These are phyloP conservation scores for Leptinotarsa tumamoca DNA, from an alignment of 2,888 invertebrate species.

Conservation along the genomic window DNA sequence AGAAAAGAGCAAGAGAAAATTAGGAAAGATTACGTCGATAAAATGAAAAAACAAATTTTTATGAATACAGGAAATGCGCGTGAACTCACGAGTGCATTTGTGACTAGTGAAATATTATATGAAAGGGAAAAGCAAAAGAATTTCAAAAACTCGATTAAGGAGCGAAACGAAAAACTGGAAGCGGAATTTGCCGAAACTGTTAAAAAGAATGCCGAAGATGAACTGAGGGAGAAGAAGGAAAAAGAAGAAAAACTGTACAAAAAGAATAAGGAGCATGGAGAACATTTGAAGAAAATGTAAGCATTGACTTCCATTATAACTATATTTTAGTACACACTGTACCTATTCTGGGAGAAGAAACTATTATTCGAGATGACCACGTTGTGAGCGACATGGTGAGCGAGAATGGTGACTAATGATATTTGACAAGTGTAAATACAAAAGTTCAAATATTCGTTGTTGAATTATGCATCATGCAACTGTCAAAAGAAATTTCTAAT, in stretches of 20 bases:
- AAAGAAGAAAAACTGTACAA: conserved; percentile 40
- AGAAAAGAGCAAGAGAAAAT: conserved; percentile 53
- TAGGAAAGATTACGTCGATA: conserved; percentile 55
- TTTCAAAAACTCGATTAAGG: conserved; percentile 57
- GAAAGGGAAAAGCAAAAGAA: conserved; percentile 61
- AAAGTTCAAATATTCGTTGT: too few species aligned
- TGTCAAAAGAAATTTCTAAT: too few species aligned
- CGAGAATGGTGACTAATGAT: too few species aligned
- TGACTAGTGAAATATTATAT: conserved; percentile 58
- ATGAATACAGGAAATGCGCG: conserved; percentile 57
- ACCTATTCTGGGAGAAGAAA: too few species aligned
- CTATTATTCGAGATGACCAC: too few species aligned
- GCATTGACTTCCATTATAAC: neutral
- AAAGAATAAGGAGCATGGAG: conserved; percentile 57
- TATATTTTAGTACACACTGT: too few species aligned
- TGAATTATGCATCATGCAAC: too few species aligned
- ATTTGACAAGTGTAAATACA: too few species aligned
- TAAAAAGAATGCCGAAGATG: conserved; percentile 53
- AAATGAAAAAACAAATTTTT: conserved; percentile 56
- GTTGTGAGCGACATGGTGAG: too few species aligned
- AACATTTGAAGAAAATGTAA: conserved; percentile 19
- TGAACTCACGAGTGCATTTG: conserved; percentile 58
- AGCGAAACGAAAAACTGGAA: conserved; percentile 56
- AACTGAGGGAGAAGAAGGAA: conserved; percentile 50
- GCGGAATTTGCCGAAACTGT: conserved; percentile 53